A percentile compares a stretch with the other conserved stretches of the same genome.
Conservation (phyloP, 2,113 vertebrate species). For the Physeter macrocephalus region DNA sequence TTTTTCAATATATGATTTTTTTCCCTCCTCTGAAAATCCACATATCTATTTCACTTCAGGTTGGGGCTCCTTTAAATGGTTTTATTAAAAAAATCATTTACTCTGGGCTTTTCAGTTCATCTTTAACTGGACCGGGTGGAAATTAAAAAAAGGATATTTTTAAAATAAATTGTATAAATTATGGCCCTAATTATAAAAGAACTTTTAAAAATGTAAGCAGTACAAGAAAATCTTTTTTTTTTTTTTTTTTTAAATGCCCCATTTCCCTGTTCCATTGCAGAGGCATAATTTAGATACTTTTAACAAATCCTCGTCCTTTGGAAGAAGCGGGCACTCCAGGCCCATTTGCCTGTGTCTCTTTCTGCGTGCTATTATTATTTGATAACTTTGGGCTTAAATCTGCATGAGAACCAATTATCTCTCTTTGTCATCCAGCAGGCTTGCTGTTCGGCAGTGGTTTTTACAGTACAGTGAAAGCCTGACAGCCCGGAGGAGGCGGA, state of each 20-base stretch:
- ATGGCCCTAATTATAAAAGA: slow-evolving; percentile 66
- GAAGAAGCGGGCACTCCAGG: slow-evolving; percentile 65
- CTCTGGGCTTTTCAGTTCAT: slow-evolving; percentile 73
- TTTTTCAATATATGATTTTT: slow-evolving; percentile 72
- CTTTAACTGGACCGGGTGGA: slow-evolving; percentile 83
- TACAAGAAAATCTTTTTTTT: slow-evolving; percentile 69
- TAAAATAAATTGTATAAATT: slow-evolving; percentile 82
- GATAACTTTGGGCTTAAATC: slow-evolving; percentile 76
- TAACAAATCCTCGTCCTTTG: slow-evolving; percentile 76
- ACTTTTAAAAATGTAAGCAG: slow-evolving; percentile 73
- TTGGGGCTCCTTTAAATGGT: slow-evolving; percentile 62
- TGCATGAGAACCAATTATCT: slow-evolving; percentile 74
- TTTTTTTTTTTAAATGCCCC: slow-evolving; percentile 7
- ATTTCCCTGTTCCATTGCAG: slow-evolving; percentile 75
- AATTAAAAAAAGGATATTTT: slow-evolving; percentile 80
- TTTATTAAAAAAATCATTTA: slow-evolving; percentile 78
- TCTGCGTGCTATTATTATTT: slow-evolving; percentile 74
- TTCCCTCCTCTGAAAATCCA: slow-evolving; percentile 46
- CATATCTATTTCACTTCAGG: slow-evolving; percentile 64
- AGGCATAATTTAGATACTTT: slow-evolving; percentile 83
- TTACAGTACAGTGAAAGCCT: slow-evolving; percentile 69
- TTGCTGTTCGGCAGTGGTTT: slow-evolving; percentile 65
- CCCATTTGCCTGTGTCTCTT: slow-evolving; percentile 73
- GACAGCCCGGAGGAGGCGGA: slow-evolving; percentile 28
- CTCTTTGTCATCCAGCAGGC: slow-evolving; percentile 70